Percentiles rank a stretch among this genome's conserved stretches.
Conservation (phyloP, 2,113 vertebrate species). For the Oreochromis aureus region DNA sequence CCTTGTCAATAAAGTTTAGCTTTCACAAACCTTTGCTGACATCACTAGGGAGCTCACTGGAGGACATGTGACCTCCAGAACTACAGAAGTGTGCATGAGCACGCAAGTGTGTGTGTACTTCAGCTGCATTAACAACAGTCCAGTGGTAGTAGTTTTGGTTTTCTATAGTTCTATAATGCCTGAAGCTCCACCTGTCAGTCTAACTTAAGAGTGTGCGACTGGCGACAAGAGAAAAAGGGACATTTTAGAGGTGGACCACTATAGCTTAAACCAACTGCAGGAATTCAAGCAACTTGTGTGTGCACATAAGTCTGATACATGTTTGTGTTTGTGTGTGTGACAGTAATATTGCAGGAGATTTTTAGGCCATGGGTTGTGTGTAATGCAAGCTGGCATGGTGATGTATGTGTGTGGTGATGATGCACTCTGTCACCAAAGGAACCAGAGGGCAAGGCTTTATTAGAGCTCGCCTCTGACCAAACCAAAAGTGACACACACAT, state of each 20-base stretch:
- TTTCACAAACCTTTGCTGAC: slow-evolving; percentile 59
- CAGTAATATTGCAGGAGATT: slow-evolving; percentile 54
- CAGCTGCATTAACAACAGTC: not conserved
- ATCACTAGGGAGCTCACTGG: slow-evolving; percentile 55
- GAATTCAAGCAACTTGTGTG: not conserved
- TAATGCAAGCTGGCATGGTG: slow-evolving; percentile 61
- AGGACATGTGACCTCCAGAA: slow-evolving; percentile 49
- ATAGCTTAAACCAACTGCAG: not conserved
- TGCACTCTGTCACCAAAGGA: slow-evolving; percentile 83
- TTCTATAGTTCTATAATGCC: slow-evolving; percentile 23
- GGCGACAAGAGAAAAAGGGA: not conserved
- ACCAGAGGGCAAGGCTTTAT: slow-evolving; percentile 66
- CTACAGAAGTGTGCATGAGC: not conserved
- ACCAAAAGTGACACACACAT: slow-evolving; percentile 48
- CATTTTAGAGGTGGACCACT: not conserved
- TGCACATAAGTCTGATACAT: not conserved
- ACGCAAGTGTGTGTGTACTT: not conserved
- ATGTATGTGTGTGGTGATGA: slow-evolving; percentile 66
- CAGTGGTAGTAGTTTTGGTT: slow-evolving; percentile 4
- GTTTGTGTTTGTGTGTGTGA: slow-evolving; percentile 49
- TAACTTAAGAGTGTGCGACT: slow-evolving; percentile 8
- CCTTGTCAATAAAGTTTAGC: slow-evolving; percentile 76
- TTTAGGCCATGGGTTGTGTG: slow-evolving; percentile 57
- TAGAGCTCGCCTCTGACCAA: slow-evolving; percentile 39
- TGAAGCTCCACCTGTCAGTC: slow-evolving; percentile 39